Evolutionary conservation across 2,113 vertebrate genomes (phyloP).

Genomic region (Orcinus orca): DNA sequence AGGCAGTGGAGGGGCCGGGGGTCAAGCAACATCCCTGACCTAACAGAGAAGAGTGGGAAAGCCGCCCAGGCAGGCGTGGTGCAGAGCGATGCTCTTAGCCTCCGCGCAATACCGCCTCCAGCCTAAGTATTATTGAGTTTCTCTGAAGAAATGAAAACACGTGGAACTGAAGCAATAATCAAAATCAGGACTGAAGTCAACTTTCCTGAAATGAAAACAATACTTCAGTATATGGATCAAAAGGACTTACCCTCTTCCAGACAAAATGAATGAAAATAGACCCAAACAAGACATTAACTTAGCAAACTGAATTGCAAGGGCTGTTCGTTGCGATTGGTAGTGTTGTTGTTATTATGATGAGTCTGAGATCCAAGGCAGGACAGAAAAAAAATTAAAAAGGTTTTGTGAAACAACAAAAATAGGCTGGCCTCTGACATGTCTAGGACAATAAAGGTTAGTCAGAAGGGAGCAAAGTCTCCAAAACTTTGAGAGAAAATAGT

Average conservation of each 20-base stretch:
- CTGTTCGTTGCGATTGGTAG: background rate
- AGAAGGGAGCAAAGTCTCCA: background rate
- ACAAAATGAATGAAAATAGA: slow-evolving; percentile 59
- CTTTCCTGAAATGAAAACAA: slow-evolving; percentile 68
- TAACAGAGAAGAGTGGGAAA: background rate
- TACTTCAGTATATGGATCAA: slow-evolving; percentile 51
- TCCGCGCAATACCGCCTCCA: slow-evolving; percentile 23
- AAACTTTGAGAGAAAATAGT: slow-evolving; percentile 16
- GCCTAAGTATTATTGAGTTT: slow-evolving; percentile 50
- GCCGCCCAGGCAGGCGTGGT: background rate
- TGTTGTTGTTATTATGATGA: slow-evolving; percentile 4
- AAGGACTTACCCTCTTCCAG: slow-evolving; percentile 35
- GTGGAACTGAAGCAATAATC: slow-evolving; percentile 61
- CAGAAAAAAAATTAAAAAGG: background rate
- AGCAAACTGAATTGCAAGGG: slow-evolving; percentile 45
- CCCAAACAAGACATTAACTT: slow-evolving; percentile 20
- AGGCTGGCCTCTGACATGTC: background rate
- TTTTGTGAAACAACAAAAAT: slow-evolving; percentile 9
- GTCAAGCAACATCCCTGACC: background rate
- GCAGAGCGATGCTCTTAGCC: background rate
- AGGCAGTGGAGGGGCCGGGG: background rate
- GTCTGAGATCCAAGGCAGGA: slow-evolving; percentile 18
- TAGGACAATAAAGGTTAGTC: background rate
- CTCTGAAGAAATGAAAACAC: slow-evolving; percentile 59
- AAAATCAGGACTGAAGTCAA: slow-evolving; percentile 63